Evolutionary conservation across 2,888 invertebrate species (phyloP).

Genomic region (Archips xylosteana): DNA sequence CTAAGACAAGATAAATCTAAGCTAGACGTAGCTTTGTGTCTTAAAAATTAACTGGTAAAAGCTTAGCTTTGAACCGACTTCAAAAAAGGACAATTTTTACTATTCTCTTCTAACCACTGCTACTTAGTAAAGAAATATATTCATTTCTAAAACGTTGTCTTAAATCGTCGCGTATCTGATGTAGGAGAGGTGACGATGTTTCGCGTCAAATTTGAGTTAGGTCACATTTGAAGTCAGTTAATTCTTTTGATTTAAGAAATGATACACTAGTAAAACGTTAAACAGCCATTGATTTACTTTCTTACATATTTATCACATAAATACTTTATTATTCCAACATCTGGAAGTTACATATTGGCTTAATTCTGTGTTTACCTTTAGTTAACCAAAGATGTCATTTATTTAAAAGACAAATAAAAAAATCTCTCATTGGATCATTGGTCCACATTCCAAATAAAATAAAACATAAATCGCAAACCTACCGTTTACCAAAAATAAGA

Average conservation of each 20-base stretch:
- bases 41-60: neutral
- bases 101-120: too few species aligned
- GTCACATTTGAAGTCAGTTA: too few species aligned
- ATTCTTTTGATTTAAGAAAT: too few species aligned
- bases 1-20: constrained; percentile 16
- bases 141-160: too few species aligned
- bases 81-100: too few species aligned
- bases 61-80: too few species aligned
- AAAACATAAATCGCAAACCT: neutral
- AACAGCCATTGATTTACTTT: constrained; percentile 37
- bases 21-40: neutral
- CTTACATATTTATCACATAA: constrained; percentile 40
- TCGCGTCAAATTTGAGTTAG: too few species aligned
- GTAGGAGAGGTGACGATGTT: too few species aligned
- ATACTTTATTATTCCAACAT: constrained; percentile 31
- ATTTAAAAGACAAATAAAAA: neutral
- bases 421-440: constrained; percentile 26
- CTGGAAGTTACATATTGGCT: constrained; percentile 48
- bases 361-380: neutral
- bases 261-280: constrained; percentile 1
- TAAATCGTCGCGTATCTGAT: too few species aligned
- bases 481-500: too few species aligned
- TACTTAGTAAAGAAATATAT: too few species aligned
- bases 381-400: constrained; percentile 9
- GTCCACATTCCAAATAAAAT: constrained; percentile 30